Evolutionary conservation across 92 coral and sea anemone genomes (phyloP), one percentile per base, ranked within the genome.

Genomic region (Epizoanthus illoricatus): DNA sequence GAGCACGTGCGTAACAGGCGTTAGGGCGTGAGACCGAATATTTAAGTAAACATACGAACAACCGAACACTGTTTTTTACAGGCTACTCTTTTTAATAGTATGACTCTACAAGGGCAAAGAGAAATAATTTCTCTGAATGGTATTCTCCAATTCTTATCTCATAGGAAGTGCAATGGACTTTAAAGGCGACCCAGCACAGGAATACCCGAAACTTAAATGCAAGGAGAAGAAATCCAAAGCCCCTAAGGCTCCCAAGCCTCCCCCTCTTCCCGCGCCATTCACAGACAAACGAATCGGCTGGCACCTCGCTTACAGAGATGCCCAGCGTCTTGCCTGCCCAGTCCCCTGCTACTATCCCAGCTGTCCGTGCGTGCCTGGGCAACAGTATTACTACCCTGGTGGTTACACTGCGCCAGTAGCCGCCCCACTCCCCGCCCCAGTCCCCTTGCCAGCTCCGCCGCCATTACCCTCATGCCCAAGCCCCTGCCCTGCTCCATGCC

Each of bases 281-380:
- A 91, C 86, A 55, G 90, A 89, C 72, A 76, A 65, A 10, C 69
- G 94, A 12, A 79, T 91, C 9, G 94, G 92, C 3, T 91, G 94
- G 92, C 88, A 91, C 52, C 69, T 86, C 39, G 94, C 92, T 11
- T 91, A 91, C 86, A 86, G 92, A 56, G 88, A 88, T 61, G 84
- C 88, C 12, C 83, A 76, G 15, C 67, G 23, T 45, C 41, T 70
- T 15, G 66, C 66, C 65, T 85, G 88, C 88, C 88, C 88, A 85
- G 52, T 56, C 80, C 85, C 88, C 65, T 79, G 88, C 12, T 85
- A 85, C 55, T 69, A 74, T 23, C 85, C 88, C 23, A 78, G 82
- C 41, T 85, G 88, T 70, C 85, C 88, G 74, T 79, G 88, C 55
- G 59, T 70, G 61, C 88, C 88, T 79, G 88, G 88, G 68, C 88